Conservation (phyloP, 2,888 invertebrate species). For the Odontomyia ornata region DNA sequence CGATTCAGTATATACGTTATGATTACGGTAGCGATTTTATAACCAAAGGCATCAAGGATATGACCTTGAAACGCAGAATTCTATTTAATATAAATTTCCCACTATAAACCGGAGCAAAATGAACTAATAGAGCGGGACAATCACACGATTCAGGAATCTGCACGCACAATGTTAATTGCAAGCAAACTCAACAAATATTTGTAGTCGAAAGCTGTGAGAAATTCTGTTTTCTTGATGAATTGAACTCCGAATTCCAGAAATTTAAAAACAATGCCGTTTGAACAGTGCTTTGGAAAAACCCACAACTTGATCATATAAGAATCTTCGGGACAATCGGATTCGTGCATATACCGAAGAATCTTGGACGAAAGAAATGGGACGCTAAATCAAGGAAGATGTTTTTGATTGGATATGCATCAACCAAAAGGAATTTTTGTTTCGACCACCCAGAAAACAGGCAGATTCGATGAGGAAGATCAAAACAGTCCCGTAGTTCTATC, state of each 20-base stretch:
- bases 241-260: constrained; percentile 45
- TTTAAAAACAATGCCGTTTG: neutral
- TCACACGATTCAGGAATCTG: constrained; percentile 52
- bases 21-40: too few relatives aligned
- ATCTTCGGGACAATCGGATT: constrained; percentile 48
- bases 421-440: too few relatives aligned
- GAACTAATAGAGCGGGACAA: constrained; percentile 54
- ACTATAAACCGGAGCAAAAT: constrained; percentile 53
- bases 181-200: constrained; percentile 52
- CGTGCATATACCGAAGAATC: constrained; percentile 28
- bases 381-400: too few relatives aligned
- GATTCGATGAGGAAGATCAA: too few relatives aligned
- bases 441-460: too few relatives aligned
- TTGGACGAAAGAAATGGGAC: constrained; percentile 47
- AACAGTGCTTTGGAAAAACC: constrained; percentile 48
- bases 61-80: constrained; percentile 32
- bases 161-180: constrained; percentile 48
- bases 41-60: too few relatives aligned
- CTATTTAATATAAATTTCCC: constrained; percentile 41
- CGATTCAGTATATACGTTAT: too few relatives aligned
- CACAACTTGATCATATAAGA: constrained; percentile 47
- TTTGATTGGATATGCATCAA: too few relatives aligned
- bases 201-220: constrained; percentile 60
- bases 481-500: too few relatives aligned
- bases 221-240: constrained; percentile 57